phyloP scores from a whole-genome alignment of 1,140 invertebrate genomes.

The Cydia fagiglandana region DNA sequence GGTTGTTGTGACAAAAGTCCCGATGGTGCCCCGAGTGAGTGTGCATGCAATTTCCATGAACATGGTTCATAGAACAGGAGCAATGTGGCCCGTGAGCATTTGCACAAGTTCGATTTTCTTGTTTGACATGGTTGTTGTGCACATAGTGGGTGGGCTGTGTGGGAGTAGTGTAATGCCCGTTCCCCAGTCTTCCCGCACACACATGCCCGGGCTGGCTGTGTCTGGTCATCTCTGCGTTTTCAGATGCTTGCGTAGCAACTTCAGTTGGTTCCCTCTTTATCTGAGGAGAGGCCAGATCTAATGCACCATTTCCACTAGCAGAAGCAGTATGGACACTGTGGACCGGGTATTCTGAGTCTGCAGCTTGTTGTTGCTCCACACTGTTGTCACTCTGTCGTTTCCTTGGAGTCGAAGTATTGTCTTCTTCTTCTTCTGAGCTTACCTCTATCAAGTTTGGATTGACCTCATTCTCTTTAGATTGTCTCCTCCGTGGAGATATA shows the following conservation, averaged over 20 bases:
- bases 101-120: constrained; percentile 41
- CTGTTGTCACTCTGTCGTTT: constrained; percentile 57
- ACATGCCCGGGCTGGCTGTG: constrained; percentile 22
- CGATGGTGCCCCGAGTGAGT: constrained; percentile 33
- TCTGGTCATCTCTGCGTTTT: constrained; percentile 26
- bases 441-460: constrained; percentile 69
- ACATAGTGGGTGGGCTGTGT: constrained; percentile 34
- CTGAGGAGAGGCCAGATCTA: constrained; percentile 36
- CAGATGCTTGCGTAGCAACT: constrained; percentile 34
- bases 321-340: constrained; percentile 34
- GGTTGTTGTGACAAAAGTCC: constrained; percentile 44
- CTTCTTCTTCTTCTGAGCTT: constrained; percentile 76
- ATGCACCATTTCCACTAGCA: constrained; percentile 33
- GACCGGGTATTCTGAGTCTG: constrained; percentile 37
- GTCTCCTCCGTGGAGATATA: constrained; percentile 67
- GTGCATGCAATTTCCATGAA: constrained; percentile 32
- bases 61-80: constrained; percentile 42
- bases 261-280: constrained; percentile 60
- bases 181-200: constrained; percentile 14
- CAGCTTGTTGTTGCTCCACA: constrained; percentile 36
- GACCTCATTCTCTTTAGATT: constrained; percentile 61
- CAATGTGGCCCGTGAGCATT: constrained; percentile 38
- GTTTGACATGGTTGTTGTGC: constrained; percentile 44
- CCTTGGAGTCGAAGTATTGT: constrained; percentile 57
- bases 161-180: constrained; percentile 29